Conservation (phyloP, 2,113 vertebrate genomes). For the Paramisgurnus dabryanus region DNA sequence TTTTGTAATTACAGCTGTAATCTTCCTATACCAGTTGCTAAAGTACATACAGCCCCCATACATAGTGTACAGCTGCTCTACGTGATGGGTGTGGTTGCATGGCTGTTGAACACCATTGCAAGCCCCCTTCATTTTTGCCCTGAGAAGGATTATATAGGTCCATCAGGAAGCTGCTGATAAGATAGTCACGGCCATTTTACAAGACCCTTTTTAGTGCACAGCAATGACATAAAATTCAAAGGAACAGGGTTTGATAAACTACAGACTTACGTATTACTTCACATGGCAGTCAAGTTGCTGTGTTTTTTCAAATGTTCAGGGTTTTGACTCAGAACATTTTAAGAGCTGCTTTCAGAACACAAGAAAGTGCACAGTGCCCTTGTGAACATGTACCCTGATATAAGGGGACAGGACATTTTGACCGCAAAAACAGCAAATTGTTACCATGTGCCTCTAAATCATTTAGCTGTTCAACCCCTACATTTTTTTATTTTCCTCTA, state of each 20-base stretch:
- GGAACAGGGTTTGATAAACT: no score
- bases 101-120: not conserved
- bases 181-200: not conserved
- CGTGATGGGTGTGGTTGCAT: constrained; percentile 14
- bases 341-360: not conserved
- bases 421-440: no score
- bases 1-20: constrained; percentile 1
- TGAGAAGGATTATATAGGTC: constrained; percentile 7
- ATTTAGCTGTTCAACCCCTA: no score
- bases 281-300: no score
- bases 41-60: not conserved
- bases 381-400: not conserved
- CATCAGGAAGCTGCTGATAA: constrained; percentile 49
- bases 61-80: not conserved
- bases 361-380: not conserved
- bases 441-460: no score
- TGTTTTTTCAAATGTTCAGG: no score
- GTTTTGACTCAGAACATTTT: not conserved
- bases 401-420: not conserved
- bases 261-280: not conserved
- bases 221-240: not conserved
- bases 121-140: not conserved
- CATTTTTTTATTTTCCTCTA: no score
- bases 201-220: not conserved
- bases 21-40: not conserved